Percentiles rank a stretch among this genome's conserved stretches.
Conservation (phyloP, 1,140 invertebrate genomes). For the Macrostomum lignano region DNA sequence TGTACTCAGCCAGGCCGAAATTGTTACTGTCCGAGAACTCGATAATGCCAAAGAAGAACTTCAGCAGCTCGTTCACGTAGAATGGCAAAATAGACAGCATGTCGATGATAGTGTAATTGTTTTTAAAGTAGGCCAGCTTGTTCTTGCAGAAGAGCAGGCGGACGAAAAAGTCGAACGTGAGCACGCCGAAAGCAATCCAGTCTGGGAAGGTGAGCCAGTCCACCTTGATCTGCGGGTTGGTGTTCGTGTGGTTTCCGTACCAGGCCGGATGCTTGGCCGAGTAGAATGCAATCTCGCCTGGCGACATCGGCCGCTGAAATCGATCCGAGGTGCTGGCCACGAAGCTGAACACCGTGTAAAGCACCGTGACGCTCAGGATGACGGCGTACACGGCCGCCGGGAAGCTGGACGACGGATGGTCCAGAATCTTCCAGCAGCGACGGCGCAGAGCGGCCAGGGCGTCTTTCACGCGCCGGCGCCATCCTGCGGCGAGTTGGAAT, state of each 20-base stretch:
- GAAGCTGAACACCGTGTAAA: not conserved
- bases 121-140: constrained; percentile 88
- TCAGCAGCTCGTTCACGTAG: constrained; percentile 67
- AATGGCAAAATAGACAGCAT: constrained; percentile 95
- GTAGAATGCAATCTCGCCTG: not conserved
- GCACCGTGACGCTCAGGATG: not conserved
- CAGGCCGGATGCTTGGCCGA: not conserved
- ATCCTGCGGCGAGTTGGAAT: no score
- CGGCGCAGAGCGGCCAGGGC: no score
- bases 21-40: constrained; percentile 49
- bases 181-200: not conserved
- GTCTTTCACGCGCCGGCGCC: no score
- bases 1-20: no score
- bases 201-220: not conserved
- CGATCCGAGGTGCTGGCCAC: not conserved
- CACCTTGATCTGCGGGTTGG: not conserved
- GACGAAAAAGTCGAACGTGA: constrained; percentile 69
- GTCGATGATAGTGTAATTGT: constrained; percentile 99
- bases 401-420: no score
- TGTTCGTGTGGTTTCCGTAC: not conserved
- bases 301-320: not conserved
- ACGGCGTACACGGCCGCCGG: no score
- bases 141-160: constrained; percentile 90
- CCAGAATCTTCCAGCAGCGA: no score
- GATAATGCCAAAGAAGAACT: constrained; percentile 30